phyloP scores from a whole-genome alignment of 2,888 invertebrate genomes.

The Dryococelus australis region DNA sequence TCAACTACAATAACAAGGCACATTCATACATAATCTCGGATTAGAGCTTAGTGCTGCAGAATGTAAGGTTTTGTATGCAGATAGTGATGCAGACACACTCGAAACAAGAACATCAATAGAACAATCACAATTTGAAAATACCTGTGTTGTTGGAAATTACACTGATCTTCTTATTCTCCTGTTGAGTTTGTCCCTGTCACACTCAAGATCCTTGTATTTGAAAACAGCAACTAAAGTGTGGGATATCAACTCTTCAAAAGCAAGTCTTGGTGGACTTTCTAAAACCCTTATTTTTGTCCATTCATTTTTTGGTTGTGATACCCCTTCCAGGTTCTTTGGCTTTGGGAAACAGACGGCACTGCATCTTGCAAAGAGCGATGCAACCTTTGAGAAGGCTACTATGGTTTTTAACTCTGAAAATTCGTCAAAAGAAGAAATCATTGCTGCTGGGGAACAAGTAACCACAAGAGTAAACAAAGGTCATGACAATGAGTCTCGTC shows the following conservation, averaged over 20 bases:
- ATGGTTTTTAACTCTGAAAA: slow-evolving; percentile 17
- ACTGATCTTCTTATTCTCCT: background rate
- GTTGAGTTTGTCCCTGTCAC: background rate
- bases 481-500: background rate
- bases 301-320: slow-evolving; percentile 21
- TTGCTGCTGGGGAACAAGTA: background rate
- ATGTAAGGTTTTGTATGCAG: slow-evolving; percentile 21
- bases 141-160: slow-evolving; percentile 23
- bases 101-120: slow-evolving; percentile 8
- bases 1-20: slow-evolving; percentile 20
- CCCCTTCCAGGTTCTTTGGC: background rate
- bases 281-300: background rate
- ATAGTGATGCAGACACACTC: slow-evolving; percentile 24
- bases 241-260: slow-evolving; percentile 13
- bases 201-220: background rate
- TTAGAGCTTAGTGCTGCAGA: background rate
- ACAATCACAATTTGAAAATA: slow-evolving; percentile 16
- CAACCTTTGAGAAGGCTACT: slow-evolving; percentile 2
- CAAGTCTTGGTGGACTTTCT: background rate
- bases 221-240: slow-evolving; percentile 18
- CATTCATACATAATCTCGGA: slow-evolving; percentile 12
- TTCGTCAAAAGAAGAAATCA: background rate
- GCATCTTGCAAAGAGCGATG: background rate
- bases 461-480: background rate
- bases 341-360: background rate